Evolutionary conservation across 1,140 invertebrate genomes (phyloP).

Genomic region (Berghia stephanieae): DNA sequence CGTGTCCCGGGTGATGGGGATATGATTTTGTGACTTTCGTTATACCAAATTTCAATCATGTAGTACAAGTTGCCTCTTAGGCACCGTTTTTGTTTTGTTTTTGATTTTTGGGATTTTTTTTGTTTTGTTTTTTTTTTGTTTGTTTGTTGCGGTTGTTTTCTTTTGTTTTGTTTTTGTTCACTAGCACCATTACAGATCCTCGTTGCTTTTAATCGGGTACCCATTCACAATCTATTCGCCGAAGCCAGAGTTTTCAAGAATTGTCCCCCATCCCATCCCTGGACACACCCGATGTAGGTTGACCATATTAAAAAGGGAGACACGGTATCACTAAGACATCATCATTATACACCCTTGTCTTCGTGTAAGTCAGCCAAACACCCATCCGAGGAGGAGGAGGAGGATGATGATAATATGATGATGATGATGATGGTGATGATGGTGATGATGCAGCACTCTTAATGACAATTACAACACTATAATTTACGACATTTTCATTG

Average conservation of each 20-base stretch:
- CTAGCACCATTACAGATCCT: no score
- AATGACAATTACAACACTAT: not conserved
- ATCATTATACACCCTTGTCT: no score
- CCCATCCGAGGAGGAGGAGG: no score
- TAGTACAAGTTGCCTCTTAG: not conserved
- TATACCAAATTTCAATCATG: not conserved
- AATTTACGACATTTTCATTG: not conserved
- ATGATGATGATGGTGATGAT: not conserved
- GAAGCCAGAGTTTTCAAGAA: no score
- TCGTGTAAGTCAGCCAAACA: no score
- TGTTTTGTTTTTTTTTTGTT: not conserved
- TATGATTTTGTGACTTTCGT: not conserved
- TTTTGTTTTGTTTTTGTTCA: not conserved
- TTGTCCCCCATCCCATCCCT: no score
- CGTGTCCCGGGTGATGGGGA: not conserved
- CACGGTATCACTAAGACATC: no score
- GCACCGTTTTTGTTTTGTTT: not conserved
- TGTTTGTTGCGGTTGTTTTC: slow-evolving; percentile 5
- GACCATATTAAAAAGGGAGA: no score
- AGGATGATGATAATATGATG: no score
- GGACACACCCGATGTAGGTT: no score
- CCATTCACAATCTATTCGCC: no score
- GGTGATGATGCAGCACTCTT: not conserved
- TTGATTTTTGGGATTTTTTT: not conserved
- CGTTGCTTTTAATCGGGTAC: no score